phyloP scores from a whole-genome alignment of 2,888 invertebrate species.

The Troglohyphantes excavatus region DNA sequence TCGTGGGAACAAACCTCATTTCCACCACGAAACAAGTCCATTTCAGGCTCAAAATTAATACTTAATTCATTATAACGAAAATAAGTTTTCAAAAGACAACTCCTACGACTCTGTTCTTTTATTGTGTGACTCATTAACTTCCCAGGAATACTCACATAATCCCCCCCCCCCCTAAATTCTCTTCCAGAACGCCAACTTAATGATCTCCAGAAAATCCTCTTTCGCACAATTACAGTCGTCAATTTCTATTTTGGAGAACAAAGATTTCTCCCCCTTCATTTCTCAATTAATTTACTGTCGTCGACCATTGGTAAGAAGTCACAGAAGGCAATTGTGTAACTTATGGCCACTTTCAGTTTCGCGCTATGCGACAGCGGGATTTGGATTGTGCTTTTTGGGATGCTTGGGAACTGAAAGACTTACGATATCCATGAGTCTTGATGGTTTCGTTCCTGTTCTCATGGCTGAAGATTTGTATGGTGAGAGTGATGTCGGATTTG shows the following conservation, averaged over 20 bases:
- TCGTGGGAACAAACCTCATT: not conserved
- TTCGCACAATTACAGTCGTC: conserved; percentile 58
- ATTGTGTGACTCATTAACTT: conserved; percentile 16
- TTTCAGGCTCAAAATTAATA: not conserved
- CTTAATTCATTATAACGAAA: conserved; percentile 5
- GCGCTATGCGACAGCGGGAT: too few species aligned
- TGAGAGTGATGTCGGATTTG: too few species aligned
- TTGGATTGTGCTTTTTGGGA: conserved; percentile 8
- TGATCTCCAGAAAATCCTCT: conserved; percentile 36
- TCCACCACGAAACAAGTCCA: not conserved
- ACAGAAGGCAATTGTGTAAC: conserved; percentile 14
- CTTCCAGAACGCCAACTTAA: conserved; percentile 7
- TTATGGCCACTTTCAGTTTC: conserved; percentile 25
- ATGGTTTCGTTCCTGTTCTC: not conserved
- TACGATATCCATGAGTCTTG: too few species aligned
- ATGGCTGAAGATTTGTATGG: too few species aligned
- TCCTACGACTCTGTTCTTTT: not conserved
- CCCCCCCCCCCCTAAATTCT: conserved; percentile 15
- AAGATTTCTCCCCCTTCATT: conserved; percentile 25
- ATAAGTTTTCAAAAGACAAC: not conserved
- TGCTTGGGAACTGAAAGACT: not conserved
- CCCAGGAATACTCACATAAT: conserved; percentile 7
- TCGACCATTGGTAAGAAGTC: not conserved
- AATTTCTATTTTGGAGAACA: conserved; percentile 32
- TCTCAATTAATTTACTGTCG: conserved; percentile 39